Percentiles rank a stretch among this genome's conserved stretches.
Evolutionary conservation across 2,113 vertebrate species (phyloP).

Genomic region (Otocyon megalotis): DNA sequence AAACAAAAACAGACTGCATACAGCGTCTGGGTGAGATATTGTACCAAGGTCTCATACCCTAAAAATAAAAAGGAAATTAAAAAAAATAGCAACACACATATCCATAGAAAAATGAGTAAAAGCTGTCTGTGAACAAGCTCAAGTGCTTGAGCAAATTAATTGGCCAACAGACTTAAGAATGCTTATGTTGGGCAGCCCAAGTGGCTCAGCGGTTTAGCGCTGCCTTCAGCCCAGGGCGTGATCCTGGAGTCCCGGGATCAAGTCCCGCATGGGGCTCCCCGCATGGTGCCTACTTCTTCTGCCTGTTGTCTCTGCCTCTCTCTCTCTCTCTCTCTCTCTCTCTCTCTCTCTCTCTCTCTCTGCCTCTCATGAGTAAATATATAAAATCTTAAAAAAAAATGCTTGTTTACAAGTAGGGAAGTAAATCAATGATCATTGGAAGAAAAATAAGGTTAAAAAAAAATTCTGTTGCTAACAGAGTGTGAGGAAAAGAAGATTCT

Average conservation of each 20-base stretch:
- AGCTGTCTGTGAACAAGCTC: background rate
- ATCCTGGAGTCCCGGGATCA: too few relatives aligned
- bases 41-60: background rate
- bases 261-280: too few relatives aligned
- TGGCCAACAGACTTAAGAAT: background rate
- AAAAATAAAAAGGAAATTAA: background rate
- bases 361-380: too few relatives aligned
- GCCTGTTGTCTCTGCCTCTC: too few relatives aligned
- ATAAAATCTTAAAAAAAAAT: too few relatives aligned
- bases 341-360: too few relatives aligned
- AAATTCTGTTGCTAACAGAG: background rate
- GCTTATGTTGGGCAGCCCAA: background rate
- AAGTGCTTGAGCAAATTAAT: background rate
- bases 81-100: background rate
- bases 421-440: slow-evolving; percentile 28
- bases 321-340: too few relatives aligned
- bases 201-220: too few relatives aligned
- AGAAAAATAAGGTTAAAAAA: background rate
- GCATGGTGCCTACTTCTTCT: too few relatives aligned
- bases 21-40: background rate
- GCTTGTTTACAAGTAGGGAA: background rate
- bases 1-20: background rate
- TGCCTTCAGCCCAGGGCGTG: too few relatives aligned
- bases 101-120: background rate
- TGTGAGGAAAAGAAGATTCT: background rate